A percentile compares a stretch with the other conserved stretches of the same genome.
Evolutionary conservation across 2,888 invertebrate species (phyloP).

Genomic region (Miltochrista miniata): DNA sequence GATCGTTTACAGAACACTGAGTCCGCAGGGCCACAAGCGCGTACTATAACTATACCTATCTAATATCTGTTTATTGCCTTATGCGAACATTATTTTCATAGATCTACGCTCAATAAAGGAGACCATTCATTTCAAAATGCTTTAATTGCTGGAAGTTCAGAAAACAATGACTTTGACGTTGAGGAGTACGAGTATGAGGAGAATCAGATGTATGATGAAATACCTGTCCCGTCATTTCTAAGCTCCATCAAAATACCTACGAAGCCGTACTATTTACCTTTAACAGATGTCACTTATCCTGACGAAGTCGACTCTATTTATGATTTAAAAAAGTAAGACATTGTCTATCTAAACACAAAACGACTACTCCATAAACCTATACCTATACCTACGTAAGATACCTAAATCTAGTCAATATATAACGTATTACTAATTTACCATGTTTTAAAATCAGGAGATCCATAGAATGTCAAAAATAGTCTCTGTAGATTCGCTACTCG

Average conservation of each 20-base stretch:
- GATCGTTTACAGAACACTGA: no score
- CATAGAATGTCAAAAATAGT: no score
- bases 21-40: no score
- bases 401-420: no score
- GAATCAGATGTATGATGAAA: neutral
- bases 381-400: no score
- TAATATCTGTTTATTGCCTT: no score
- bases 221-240: neutral
- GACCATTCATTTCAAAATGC: neutral
- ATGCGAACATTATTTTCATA: neutral
- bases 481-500: no score
- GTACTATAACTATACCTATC: no score
- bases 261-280: slow-evolving; percentile 58
- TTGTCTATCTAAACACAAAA: no score
- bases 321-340: slow-evolving; percentile 67
- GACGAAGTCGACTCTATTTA: slow-evolving; percentile 66
- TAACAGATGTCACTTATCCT: slow-evolving; percentile 70
- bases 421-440: no score
- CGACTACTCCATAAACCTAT: no score
- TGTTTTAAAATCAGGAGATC: no score
- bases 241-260: slow-evolving; percentile 40
- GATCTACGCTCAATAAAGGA: neutral
- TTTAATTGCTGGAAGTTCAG: neutral
- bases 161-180: slow-evolving; percentile 9
- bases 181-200: slow-evolving; percentile 7